Percentiles rank a stretch among this genome's conserved stretches.
These are phyloP conservation scores for Venustaconcha ellipsiformis DNA, from an alignment of 1,140 invertebrate genomes.

Conservation along the genomic window DNA sequence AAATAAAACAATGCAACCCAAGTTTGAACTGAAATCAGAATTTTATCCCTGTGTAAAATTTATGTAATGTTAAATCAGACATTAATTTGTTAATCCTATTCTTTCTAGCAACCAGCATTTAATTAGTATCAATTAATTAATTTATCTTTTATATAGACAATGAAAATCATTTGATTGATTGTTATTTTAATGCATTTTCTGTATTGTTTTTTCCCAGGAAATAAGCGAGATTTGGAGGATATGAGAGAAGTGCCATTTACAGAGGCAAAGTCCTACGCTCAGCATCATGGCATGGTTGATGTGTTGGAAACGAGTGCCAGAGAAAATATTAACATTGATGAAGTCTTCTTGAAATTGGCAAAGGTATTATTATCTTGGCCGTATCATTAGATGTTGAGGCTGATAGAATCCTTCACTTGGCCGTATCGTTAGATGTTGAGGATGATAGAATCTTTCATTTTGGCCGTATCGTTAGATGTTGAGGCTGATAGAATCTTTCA, in stretches of 20 bases:
- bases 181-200: neutral
- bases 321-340: conserved; percentile 68
- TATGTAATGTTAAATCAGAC: neutral
- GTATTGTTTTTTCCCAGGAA: conserved; percentile 71
- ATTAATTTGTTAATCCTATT: neutral
- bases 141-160: neutral
- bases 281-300: conserved; percentile 72
- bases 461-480: no score
- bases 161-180: neutral
- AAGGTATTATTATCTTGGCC: conserved; percentile 42
- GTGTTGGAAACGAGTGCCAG: conserved; percentile 68
- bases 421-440: neutral
- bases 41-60: neutral
- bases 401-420: neutral
- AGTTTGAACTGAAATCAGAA: neutral
- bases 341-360: conserved; percentile 66
- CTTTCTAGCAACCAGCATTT: neutral
- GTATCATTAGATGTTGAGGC: neutral
- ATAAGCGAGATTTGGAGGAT: conserved; percentile 88
- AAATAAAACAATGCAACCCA: no score
- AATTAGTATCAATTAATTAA: neutral
- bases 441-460: no score
- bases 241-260: conserved; percentile 85
- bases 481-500: no score
- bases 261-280: conserved; percentile 86